These are phyloP conservation scores for Leptothorax acervorum DNA, from an alignment of 2,888 invertebrate species.

Conservation along the genomic window DNA sequence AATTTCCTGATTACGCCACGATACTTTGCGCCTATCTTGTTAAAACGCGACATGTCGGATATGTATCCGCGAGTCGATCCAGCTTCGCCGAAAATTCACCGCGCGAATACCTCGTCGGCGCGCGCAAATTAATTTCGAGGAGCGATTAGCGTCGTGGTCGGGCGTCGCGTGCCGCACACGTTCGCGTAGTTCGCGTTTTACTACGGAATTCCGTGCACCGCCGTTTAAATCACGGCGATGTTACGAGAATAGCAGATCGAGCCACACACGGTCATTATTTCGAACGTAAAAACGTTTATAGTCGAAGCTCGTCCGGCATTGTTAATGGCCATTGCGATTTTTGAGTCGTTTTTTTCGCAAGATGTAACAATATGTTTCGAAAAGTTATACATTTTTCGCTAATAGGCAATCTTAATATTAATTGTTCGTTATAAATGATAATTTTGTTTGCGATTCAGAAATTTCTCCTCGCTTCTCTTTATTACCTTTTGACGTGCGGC, in stretches of 20 bases:
- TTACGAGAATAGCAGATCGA: constrained; percentile 24
- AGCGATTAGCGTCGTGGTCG: constrained; percentile 34
- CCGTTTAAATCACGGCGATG: constrained; percentile 26
- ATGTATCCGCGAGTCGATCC: neutral
- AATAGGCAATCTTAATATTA: neutral
- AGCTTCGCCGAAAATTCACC: constrained; percentile 14
- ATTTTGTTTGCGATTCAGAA: neutral
- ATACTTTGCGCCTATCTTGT: neutral
- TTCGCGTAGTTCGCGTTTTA: constrained; percentile 36
- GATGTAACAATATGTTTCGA: neutral
- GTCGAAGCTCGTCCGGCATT: constrained; percentile 53
- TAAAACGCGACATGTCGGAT: constrained; percentile 1
- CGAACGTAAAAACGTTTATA: constrained; percentile 65
- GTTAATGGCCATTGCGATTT: constrained; percentile 55
- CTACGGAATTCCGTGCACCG: neutral
- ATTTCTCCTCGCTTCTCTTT: neutral
- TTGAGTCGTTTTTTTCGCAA: constrained; percentile 10
- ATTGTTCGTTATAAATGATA: neutral
- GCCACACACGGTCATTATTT: constrained; percentile 43
- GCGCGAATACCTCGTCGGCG: constrained; percentile 22
- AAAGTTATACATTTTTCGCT: neutral
- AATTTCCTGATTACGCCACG: neutral
- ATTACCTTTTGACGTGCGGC: neutral
- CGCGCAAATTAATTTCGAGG: constrained; percentile 34
- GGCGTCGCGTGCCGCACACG: constrained; percentile 28